A percentile compares a stretch with the other conserved stretches of the same genome.
These are phyloP conservation scores for Psephotus haematonotus DNA, from an alignment of 2,113 vertebrate genomes.

Conservation along the genomic window DNA sequence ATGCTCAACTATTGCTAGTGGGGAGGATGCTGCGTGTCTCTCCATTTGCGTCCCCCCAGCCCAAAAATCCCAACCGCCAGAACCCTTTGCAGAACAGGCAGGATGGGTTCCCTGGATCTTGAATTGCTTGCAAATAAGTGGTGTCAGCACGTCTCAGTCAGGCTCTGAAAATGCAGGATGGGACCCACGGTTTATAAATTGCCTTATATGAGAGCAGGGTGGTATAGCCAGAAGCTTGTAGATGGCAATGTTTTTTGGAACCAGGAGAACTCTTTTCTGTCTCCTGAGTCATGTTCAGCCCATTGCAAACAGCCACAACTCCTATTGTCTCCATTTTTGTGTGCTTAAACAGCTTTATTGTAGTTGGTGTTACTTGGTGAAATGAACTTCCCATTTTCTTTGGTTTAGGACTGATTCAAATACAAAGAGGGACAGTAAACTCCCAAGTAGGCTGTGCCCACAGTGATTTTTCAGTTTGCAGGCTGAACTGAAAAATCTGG, in stretches of 20 bases:
- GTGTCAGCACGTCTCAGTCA: neutral
- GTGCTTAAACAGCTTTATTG: neutral
- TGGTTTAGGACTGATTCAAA: neutral
- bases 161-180: neutral
- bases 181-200: neutral
- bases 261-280: neutral
- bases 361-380: neutral
- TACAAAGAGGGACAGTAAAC: neutral
- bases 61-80: neutral
- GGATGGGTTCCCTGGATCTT: slow-evolving; percentile 2
- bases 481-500: slow-evolving; percentile 56
- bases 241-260: neutral
- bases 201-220: slow-evolving; percentile 14
- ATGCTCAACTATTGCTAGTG: neutral
- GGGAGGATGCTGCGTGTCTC: neutral
- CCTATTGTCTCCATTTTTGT: neutral
- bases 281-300: neutral
- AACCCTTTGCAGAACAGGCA: neutral
- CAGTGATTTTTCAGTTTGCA: slow-evolving; percentile 45
- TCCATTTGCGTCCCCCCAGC: neutral
- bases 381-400: neutral
- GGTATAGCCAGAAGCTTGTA: neutral
- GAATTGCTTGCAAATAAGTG: neutral
- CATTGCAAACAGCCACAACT: neutral
- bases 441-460: slow-evolving; percentile 40